Evolutionary conservation across 2,113 vertebrate species (phyloP).

Genomic region (Hippocampus comes): DNA sequence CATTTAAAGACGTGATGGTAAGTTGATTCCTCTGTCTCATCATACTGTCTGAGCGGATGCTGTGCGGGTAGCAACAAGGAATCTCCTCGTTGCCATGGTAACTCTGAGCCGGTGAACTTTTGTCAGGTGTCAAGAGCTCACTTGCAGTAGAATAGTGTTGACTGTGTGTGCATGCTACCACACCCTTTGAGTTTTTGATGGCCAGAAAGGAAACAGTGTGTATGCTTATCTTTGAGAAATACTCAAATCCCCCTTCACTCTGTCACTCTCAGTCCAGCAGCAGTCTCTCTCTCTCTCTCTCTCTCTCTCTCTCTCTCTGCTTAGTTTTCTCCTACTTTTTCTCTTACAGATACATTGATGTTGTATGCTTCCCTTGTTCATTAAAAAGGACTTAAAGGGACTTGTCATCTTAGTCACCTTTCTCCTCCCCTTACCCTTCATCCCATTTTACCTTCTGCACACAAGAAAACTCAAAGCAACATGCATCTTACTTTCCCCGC

Average conservation of each 20-base stretch:
- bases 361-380: constrained; percentile 10
- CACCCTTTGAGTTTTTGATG: constrained; percentile 18
- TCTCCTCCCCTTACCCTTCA: background rate
- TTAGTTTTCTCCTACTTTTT: no score
- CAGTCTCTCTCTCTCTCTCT: constrained; percentile 25
- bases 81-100: constrained; percentile 60
- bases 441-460: background rate
- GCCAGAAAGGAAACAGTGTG: constrained; percentile 45
- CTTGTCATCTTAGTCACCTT: constrained; percentile 19
- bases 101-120: constrained; percentile 61
- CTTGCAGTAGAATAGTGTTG: constrained; percentile 39
- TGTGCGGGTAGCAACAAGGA: constrained; percentile 45
- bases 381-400: constrained; percentile 15
- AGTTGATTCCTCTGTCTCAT: constrained; percentile 9
- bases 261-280: constrained; percentile 43
- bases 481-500: constrained; percentile 1
- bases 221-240: constrained; percentile 44
- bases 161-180: constrained; percentile 15
- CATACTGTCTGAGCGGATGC: constrained; percentile 27
- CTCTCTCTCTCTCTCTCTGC: constrained; percentile 43
- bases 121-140: constrained; percentile 62
- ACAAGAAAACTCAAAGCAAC: constrained; percentile 13
- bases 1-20: background rate
- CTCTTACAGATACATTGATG: constrained; percentile 18
- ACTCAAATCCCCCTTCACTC: constrained; percentile 48